phyloP scores from a whole-genome alignment of 2,113 vertebrate species.

The Urocolius indicus region DNA sequence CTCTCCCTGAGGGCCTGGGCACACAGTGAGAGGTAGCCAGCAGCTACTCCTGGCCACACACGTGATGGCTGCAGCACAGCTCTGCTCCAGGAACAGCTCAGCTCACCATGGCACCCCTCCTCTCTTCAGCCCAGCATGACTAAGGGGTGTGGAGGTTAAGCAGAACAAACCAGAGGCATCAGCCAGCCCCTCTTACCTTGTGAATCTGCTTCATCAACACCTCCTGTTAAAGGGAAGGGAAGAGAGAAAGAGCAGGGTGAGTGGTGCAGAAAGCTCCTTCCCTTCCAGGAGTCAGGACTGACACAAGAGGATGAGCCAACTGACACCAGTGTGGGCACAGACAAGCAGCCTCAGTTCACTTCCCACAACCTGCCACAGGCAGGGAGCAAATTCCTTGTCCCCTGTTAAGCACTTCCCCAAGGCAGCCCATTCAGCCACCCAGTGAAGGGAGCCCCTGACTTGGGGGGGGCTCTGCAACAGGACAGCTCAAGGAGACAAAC shows the following conservation, averaged over 20 bases:
- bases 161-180: background rate
- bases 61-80: background rate
- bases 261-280: background rate
- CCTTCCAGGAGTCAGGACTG: background rate
- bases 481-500: background rate
- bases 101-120: fast-evolving
- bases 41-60: background rate
- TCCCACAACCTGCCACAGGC: background rate
- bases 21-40: fast-evolving
- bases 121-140: background rate
- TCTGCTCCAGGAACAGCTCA: background rate
- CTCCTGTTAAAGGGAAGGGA: slow-evolving; percentile 79
- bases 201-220: slow-evolving; percentile 99
- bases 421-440: background rate
- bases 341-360: background rate
- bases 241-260: slow-evolving; percentile 21
- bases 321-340: background rate
- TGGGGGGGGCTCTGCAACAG: background rate
- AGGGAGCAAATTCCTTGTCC: background rate
- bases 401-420: background rate
- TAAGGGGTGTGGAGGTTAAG: background rate
- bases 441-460: background rate
- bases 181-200: slow-evolving; percentile 84
- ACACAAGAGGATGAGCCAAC: background rate
- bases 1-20: background rate